Base-by-base conservation (phyloP, 1,140 invertebrate genomes). In the Aethina tumida region DNA sequence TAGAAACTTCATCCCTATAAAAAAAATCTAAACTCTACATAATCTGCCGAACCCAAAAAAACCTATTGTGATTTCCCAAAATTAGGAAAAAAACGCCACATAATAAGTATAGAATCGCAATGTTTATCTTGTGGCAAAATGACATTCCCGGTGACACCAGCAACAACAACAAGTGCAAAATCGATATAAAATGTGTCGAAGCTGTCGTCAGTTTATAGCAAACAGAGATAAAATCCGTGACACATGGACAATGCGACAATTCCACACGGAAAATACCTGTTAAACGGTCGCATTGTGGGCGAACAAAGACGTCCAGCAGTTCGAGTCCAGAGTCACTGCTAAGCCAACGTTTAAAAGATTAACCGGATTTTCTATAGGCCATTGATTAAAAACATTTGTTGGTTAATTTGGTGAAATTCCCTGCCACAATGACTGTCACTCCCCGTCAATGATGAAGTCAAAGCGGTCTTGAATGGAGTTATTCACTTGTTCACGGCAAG, bases 361-460 rank as follows among this genome's bases (percentile, higher is more conserved):
- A 51, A 35, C 42, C 25, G 40, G 43, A 49, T 51, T 49, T 26
- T 45, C 43, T 43, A 45, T 35, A 41, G 38, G 16, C 43, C 50
- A 52, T 44, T 52, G 47, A 53, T 53, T 53, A 53, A 53, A 48
- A 45, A 46, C 48, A 46, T 53, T 53, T 50, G 48, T 50, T 43
- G 37, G 34, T 50, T 53, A 53, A 53, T 53, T 53, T 53, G 39
- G 50, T 49, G 35, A 46, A 49, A 49, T 49, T 29, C 28, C 36
- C 18, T 17, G 35, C 42, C 34, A 32, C 28, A 41, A 31, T 33
- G 35, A 33, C 24, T 35, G 20, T 36, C 30, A 37, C 41, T 34
- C 10, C 22, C 32, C 41, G 24, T 36, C 39, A n/a, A n/a, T n/a
- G n/a, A n/a, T n/a, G n/a, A n/a, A n/a, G n/a, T n/a, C n/a, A n/a